Percentiles rank a stretch among this genome's conserved stretches.
Conservation (phyloP, 2,113 vertebrate species). For the Acanthisitta chloris region DNA sequence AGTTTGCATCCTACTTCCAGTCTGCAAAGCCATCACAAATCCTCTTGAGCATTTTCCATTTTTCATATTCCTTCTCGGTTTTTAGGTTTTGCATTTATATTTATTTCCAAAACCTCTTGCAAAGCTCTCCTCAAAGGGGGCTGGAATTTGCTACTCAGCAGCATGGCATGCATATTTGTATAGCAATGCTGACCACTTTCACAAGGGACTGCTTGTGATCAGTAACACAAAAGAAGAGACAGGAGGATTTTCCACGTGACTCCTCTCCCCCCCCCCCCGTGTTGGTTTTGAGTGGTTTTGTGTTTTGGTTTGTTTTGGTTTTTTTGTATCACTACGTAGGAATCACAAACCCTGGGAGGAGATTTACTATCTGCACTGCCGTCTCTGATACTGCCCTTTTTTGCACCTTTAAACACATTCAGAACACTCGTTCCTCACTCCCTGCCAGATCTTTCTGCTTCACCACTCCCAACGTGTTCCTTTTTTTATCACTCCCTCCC, state of each 20-base stretch:
- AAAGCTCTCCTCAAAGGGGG: background rate
- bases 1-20: background rate
- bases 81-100: background rate
- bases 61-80: background rate
- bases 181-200: background rate
- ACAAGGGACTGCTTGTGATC: background rate
- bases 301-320: background rate
- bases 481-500: background rate
- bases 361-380: background rate
- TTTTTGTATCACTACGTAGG: background rate
- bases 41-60: background rate
- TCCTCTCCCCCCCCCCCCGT: no score
- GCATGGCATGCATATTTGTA: background rate
- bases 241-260: background rate
- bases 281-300: background rate
- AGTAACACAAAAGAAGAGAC: background rate
- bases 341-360: background rate
- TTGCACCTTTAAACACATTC: background rate
- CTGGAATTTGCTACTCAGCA: background rate
- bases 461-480: background rate
- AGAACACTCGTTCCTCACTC: background rate
- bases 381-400: background rate
- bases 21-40: constrained; percentile 13
- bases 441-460: background rate
- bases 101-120: background rate